Evolutionary conservation across 53 echinoderm and acorn worm species (phyloP).

Genomic region (Stichopus horrens): DNA sequence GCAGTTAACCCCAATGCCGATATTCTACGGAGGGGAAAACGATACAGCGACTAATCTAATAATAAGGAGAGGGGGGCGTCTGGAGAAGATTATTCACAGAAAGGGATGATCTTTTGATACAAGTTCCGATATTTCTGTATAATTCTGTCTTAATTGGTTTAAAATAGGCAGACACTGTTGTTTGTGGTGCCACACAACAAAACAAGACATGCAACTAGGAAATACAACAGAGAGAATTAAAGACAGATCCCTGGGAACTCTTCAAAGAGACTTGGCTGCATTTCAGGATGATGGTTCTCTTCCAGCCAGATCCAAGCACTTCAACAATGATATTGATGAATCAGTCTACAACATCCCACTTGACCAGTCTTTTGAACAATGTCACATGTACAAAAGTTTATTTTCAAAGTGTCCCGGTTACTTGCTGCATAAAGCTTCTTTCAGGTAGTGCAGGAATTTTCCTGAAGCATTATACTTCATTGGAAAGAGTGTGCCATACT

Average conservation of each 20-base stretch:
- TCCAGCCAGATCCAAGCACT: background rate
- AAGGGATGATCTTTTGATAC: too few relatives aligned
- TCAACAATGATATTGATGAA: conserved; percentile 18
- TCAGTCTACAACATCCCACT: conserved; percentile 33
- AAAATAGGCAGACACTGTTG: conserved; percentile 59
- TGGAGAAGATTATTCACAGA: too few relatives aligned
- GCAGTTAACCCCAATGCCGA: too few relatives aligned
- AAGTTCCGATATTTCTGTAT: too few relatives aligned
- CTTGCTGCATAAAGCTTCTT: conserved; percentile 14
- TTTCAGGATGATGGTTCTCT: background rate
- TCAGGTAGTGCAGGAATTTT: background rate
- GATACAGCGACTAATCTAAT: too few relatives aligned
- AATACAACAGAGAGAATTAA: background rate
- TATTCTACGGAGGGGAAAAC: too few relatives aligned
- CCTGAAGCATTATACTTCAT: conserved; percentile 13
- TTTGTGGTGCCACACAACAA: conserved; percentile 49
- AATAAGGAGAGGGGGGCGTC: too few relatives aligned
- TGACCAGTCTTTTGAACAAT: conserved; percentile 1
- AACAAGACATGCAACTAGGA: conserved; percentile 28
- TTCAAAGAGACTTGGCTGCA: background rate
- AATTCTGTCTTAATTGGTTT: background rate
- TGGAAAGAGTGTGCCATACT: background rate
- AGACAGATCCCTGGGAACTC: background rate
- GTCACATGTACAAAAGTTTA: background rate
- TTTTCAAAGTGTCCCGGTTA: background rate